Evolutionary conservation across 2,888 invertebrate genomes (phyloP).

Genomic region (Pterobdella sp.): DNA sequence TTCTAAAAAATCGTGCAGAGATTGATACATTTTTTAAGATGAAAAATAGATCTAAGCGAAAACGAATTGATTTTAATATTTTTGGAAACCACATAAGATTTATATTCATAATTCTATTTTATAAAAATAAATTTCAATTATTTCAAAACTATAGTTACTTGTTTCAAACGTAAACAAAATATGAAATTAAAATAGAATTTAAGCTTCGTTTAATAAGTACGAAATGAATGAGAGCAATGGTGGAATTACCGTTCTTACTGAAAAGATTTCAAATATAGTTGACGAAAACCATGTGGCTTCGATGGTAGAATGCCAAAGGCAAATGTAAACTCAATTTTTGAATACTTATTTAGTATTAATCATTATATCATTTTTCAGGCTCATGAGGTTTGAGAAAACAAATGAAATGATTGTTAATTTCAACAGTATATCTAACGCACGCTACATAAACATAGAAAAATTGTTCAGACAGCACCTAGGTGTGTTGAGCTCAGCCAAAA

Average conservation of each 20-base stretch:
- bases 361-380: neutral
- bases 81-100: too few relatives aligned
- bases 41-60: too few relatives aligned
- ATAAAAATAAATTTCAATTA: too few relatives aligned
- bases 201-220: too few relatives aligned
- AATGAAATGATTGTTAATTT: neutral
- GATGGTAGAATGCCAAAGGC: neutral
- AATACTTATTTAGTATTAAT: neutral
- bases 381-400: neutral
- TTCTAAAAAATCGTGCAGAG: slow-evolving; percentile 11
- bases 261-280: neutral
- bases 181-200: too few relatives aligned
- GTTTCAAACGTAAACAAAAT: too few relatives aligned
- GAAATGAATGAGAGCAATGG: neutral
- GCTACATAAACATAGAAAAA: neutral
- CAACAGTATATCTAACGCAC: neutral
- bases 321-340: neutral
- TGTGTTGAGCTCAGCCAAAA: neutral
- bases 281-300: neutral
- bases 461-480: neutral
- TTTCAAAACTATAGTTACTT: too few relatives aligned
- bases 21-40: slow-evolving; percentile 5
- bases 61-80: too few relatives aligned
- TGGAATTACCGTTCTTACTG: neutral
- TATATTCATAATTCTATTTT: too few relatives aligned